Evolutionary conservation across 2,888 invertebrate species (phyloP).

Genomic region (Clivina fossor): DNA sequence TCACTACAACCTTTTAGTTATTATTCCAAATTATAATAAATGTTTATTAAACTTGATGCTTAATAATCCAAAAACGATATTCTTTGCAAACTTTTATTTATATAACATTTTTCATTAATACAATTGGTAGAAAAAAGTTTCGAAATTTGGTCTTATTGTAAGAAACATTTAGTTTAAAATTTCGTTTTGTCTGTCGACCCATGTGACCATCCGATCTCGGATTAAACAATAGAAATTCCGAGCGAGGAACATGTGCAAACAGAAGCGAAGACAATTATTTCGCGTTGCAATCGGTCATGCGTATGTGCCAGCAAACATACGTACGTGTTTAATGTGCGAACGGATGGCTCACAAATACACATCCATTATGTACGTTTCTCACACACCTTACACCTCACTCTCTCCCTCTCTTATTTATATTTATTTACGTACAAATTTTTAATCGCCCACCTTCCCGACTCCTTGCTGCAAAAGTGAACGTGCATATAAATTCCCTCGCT

Average conservation of each 20-base stretch:
- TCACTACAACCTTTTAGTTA: too few relatives aligned
- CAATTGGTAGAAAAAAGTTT: constrained; percentile 8
- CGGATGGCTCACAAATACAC: background rate
- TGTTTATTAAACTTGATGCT: too few relatives aligned
- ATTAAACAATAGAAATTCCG: constrained; percentile 7
- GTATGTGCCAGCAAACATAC: background rate
- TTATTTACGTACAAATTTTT: background rate
- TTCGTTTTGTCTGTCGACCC: too few relatives aligned
- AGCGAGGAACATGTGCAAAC: constrained; percentile 1
- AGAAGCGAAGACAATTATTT: background rate
- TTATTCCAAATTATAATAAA: too few relatives aligned
- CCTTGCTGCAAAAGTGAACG: constrained; percentile 31
- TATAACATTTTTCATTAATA: too few relatives aligned
- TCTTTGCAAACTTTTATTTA: too few relatives aligned
- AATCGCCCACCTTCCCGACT: constrained; percentile 1
- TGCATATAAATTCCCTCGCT: constrained; percentile 24
- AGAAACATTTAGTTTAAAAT: too few relatives aligned
- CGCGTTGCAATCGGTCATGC: background rate
- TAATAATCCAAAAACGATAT: too few relatives aligned
- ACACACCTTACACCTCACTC: constrained; percentile 3
- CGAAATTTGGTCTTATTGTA: too few relatives aligned
- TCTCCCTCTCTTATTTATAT: background rate
- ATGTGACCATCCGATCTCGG: background rate
- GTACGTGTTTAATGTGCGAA: constrained; percentile 16
- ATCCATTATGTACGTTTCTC: constrained; percentile 3